phyloP scores from a whole-genome alignment of 2,888 invertebrate genomes.

The Pammene fasciana region DNA sequence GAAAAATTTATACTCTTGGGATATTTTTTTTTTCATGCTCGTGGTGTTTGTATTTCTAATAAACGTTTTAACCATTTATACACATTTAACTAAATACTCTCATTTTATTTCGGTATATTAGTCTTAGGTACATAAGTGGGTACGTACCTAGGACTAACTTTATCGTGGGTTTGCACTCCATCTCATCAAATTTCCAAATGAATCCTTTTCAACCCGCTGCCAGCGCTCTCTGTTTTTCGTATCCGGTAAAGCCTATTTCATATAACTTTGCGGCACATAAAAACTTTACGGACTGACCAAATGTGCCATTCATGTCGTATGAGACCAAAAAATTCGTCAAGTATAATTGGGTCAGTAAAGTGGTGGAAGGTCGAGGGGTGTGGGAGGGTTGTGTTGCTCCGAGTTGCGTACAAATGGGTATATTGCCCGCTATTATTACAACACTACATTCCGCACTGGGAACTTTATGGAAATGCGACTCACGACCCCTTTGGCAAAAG shows the following conservation, averaged over 20 bases:
- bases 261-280: constrained; percentile 33
- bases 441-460: constrained; percentile 69
- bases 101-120: background rate
- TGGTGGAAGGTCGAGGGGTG: constrained; percentile 64
- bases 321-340: constrained; percentile 51
- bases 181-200: constrained; percentile 18
- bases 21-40: too few species aligned
- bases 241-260: constrained; percentile 36
- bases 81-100: too few species aligned
- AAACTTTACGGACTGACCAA: constrained; percentile 37
- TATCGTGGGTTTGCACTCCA: background rate
- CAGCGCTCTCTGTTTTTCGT: constrained; percentile 32
- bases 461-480: constrained; percentile 76
- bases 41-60: too few species aligned
- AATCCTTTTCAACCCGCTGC: constrained; percentile 29
- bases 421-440: constrained; percentile 71
- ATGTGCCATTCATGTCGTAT: constrained; percentile 38
- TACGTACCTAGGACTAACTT: too few species aligned
- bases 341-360: constrained; percentile 75
- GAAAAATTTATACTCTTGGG: too few species aligned
- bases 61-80: too few species aligned
- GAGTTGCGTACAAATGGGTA: constrained; percentile 71
- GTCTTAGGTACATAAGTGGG: too few species aligned
- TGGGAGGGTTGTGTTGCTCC: constrained; percentile 60
- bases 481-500: constrained; percentile 73